Evolutionary conservation across 1,140 invertebrate genomes (phyloP), one percentile per base, ranked within the genome.

Genomic region (Drosophila athabasca): DNA sequence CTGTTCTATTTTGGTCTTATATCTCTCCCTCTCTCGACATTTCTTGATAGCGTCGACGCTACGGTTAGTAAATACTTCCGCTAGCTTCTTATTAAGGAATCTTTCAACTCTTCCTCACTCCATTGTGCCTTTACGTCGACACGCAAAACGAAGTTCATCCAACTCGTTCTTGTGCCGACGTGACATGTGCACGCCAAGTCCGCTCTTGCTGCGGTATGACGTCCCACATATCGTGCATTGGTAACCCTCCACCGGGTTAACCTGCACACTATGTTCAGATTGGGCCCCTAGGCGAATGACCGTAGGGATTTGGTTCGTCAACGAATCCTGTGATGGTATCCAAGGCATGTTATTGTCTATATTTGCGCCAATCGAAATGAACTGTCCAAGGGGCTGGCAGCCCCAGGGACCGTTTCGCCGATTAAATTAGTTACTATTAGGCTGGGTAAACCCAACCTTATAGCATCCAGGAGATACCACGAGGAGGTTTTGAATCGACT

Each of bases 21-120:
- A 49, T 11, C 17, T 49, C 17, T 26, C 48, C 48, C 48, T 49
- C 22, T 49, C 22, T 13, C 48, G 48, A 49, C 48, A 50, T 9
- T 50, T 50, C 1, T 50, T 50, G 3, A 26, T 50, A 9, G 22
- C 48, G 48, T 50, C 48, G 48, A 50, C 48, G 48, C 17, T 50
- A 22, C 48, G 8, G 22, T 17, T 17, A 4, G 48, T 22, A 6
- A 50, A 50, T 6, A 22, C 19, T 26, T 26, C 17, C 24, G 11
- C 48, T 22, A 50, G 48, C 19, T 15, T 17, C 22, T 50, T 50
- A 26, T 50, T 22, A 1, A 22, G 22, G 2, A 1, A 22, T 22
- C 22, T 24, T 24, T 13, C 13, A 50, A 7, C n/a, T 50, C 13
- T 50, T 50, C 49, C 13, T 31, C 24, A 29, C 5, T 26, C 49